Base-by-base conservation (phyloP, 2,113 vertebrate genomes). In the Campylomormyrus tamandua region DNA sequence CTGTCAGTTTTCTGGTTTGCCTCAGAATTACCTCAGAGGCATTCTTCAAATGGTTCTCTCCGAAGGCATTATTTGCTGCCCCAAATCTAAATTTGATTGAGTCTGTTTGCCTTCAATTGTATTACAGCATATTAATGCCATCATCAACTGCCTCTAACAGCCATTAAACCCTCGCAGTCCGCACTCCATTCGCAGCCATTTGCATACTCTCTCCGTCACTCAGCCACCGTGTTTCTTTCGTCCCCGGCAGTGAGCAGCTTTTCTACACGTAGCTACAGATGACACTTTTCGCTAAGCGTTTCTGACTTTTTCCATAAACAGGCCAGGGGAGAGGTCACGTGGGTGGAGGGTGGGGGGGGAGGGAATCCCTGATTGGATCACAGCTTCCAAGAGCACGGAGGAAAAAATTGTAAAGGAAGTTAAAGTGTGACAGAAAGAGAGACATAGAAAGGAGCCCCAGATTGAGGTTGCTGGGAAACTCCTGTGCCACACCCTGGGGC, bases 51-150 rank as follows among this genome's bases (percentile, higher is more conserved):
- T 56, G 92, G 91, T 90, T 88, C 91, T 50, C 89, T 87, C 91
- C 83, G 83, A 27, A 15, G 77, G 21, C 91, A 74, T 88, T 17
- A 90, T 90, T 90, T 85, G 89, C 35, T 45, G 53, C 4, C 0
- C 48, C 31, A 39, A 80, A 52, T 89, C n/a, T 89, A 53, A 50
- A 89, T 89, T 89, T 27, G 87, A 89, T 88, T 84, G 90, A 89
- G 21, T 58, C 31, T 87, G 66, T 91, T 93, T 88, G 84, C 93
- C 92, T 74, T 89, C 91, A 91, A 88, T 91, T n/a, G 91, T 92
- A 95, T 95, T 94, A 93, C 89, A 93, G 91, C 94, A 93, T 90
- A 92, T 95, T 94, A 95, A 53, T 87, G 86, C 93, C 93, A 93
- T 90, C 88, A 80, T 77, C 45, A 88, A 85, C 89, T 24, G 91